Conservation (phyloP, 2,888 invertebrate genomes). For the Amphipoea oculea region DNA sequence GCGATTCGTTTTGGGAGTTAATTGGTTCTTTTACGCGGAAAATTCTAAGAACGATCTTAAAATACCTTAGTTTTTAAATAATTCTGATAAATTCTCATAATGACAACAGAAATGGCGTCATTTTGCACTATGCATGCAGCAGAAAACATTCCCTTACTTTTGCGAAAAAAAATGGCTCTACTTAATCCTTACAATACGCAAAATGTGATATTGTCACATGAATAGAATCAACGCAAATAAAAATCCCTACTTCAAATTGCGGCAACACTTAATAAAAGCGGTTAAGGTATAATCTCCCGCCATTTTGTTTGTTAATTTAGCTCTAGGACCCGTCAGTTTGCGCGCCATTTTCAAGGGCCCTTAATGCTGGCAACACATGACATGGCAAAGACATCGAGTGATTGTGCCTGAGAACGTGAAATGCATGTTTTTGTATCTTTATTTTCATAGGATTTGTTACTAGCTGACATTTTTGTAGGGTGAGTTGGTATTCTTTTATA, state of each 20-base stretch:
- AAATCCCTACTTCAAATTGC: slow-evolving; percentile 48
- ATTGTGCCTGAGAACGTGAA: slow-evolving; percentile 74
- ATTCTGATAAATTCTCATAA: not conserved
- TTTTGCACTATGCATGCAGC: not conserved
- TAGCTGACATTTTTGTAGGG: slow-evolving; percentile 55
- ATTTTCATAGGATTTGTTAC: slow-evolving; percentile 76
- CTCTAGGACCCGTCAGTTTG: slow-evolving; percentile 77
- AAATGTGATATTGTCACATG: slow-evolving; percentile 52
- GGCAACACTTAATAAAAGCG: slow-evolving; percentile 48
- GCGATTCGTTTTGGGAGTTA: not conserved
- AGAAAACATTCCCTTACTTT: not conserved
- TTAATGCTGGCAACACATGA: slow-evolving; percentile 85
- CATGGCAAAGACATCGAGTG: slow-evolving; percentile 84
- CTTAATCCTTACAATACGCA: slow-evolving; percentile 51
- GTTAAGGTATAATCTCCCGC: slow-evolving; percentile 55
- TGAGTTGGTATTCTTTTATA: slow-evolving; percentile 13
- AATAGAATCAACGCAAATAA: slow-evolving; percentile 42
- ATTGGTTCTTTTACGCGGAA: not conserved
- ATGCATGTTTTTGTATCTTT: slow-evolving; percentile 70
- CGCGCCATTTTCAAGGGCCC: slow-evolving; percentile 83
- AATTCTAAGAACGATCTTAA: slow-evolving; percentile 23
- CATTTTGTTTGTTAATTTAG: slow-evolving; percentile 69
- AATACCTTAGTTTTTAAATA: slow-evolving; percentile 5
- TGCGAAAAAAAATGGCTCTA: not conserved
- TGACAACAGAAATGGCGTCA: not conserved